Percentiles rank a stretch among this genome's conserved stretches.
phyloP scores from a whole-genome alignment of 2,113 vertebrate species.

The Nycticebus coucang region DNA sequence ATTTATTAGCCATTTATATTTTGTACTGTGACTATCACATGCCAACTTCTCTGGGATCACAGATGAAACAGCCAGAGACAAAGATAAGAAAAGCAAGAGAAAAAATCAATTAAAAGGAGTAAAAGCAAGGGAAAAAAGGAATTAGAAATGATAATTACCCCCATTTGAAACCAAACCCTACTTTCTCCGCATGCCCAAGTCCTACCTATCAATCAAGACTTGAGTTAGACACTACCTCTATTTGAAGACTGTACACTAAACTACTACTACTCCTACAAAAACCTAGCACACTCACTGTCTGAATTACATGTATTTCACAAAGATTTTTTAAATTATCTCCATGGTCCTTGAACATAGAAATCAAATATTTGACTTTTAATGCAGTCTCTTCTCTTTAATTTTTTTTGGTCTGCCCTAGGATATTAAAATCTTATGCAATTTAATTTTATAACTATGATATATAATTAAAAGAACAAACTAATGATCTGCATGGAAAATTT shows the following conservation, averaged over 20 bases:
- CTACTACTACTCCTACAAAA: neutral
- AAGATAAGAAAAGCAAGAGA: neutral
- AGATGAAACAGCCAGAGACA: neutral
- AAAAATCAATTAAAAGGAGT: neutral
- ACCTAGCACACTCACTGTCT: neutral
- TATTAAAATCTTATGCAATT: conserved; percentile 24
- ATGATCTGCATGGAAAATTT: conserved; percentile 4
- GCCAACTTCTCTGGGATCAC: neutral
- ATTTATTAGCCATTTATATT: conserved; percentile 9
- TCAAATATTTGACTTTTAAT: conserved; percentile 33
- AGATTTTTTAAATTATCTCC: neutral
- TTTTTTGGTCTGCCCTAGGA: neutral
- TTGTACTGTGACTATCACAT: neutral
- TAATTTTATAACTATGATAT: conserved; percentile 55
- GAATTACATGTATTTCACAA: neutral
- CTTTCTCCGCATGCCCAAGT: neutral
- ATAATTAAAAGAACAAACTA: conserved; percentile 46
- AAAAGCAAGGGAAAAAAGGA: neutral
- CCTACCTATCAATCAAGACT: neutral
- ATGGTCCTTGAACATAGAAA: neutral
- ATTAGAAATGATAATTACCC: neutral
- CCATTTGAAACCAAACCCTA: neutral
- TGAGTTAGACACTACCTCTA: neutral
- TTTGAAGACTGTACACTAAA: neutral
- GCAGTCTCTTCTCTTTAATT: neutral